A percentile compares a stretch with the other conserved stretches of the same genome.
phyloP scores from a whole-genome alignment of 1,140 invertebrate species.

The Drosophila santomea region DNA sequence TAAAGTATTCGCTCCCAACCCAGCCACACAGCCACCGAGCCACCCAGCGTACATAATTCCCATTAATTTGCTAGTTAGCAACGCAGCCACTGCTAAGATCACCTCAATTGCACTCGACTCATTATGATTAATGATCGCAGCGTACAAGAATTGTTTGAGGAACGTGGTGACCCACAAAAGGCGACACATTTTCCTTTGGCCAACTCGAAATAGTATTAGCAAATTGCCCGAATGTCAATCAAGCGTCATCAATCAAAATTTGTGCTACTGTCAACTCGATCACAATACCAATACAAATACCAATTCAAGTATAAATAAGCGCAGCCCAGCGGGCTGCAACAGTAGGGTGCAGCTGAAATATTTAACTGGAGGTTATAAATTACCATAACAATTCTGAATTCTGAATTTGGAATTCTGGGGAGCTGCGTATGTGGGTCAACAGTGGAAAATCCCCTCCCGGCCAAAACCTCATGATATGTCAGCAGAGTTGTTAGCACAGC shows the following conservation, averaged over 20 bases:
- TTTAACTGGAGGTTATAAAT: conserved; percentile 73
- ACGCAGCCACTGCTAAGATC: conserved; percentile 9
- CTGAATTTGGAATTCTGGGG: conserved; percentile 24
- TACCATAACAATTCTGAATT: conserved; percentile 68
- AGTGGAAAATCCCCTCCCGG: conserved; percentile 42
- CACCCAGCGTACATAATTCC: conserved; percentile 42
- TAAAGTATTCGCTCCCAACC: conserved; percentile 62
- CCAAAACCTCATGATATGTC: conserved; percentile 27
- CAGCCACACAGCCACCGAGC: neutral
- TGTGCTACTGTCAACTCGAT: conserved; percentile 74
- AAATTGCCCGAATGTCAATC: conserved; percentile 81
- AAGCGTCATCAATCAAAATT: conserved; percentile 80
- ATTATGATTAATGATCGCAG: conserved; percentile 72
- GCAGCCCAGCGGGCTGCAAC: conserved; percentile 47
- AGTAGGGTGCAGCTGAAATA: conserved; percentile 64
- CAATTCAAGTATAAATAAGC: conserved; percentile 45
- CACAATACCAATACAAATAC: conserved; percentile 47
- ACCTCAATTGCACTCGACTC: conserved; percentile 67
- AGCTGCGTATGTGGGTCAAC: conserved; percentile 68
- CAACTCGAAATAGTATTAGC: conserved; percentile 75
- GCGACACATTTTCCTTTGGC: conserved; percentile 36
- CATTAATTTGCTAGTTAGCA: conserved; percentile 73
- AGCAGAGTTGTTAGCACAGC: conserved; percentile 38
- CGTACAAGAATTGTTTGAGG: conserved; percentile 23
- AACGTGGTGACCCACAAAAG: conserved; percentile 32